Base-by-base conservation (phyloP, 2,888 invertebrate genomes). In the Lordiphosa andalusiaca region DNA sequence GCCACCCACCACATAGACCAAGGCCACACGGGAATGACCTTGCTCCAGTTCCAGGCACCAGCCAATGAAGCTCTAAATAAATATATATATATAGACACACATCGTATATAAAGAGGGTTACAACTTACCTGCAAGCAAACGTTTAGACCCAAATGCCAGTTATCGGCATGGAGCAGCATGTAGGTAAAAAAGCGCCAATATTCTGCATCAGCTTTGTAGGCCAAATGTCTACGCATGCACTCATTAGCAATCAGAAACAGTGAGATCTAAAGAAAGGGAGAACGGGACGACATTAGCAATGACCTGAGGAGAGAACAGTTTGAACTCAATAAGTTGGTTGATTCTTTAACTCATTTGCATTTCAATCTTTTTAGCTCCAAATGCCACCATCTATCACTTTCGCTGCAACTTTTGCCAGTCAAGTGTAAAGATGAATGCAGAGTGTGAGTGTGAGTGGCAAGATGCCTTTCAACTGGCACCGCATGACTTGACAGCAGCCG, bases 101-200 rank as follows among this genome's bases (percentile, higher is more conserved):
- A 3, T 41, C 33, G 21, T 4, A 12, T 4, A 13, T 13, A n/a
- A 7, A 23, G 1, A 36, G 12, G 12, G 12, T 12, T 21, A 9
- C 2, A 9, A 41, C 76, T 73, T 51, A 93, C 90, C 90, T 95
- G 95, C 66, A 95, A 92, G 67, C 92, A 89, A 68, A 94, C 90
- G 90, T 97, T 97, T 80, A 96, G 92, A 19, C 93, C 91, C 61
- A 97, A 90, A 88, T 97, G 96, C 46, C 93, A 91, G 80, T 92
- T 91, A 89, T 93, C 94, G 53, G 94, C 94, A 90, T 96, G 96
- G 54, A 96, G 90, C 71, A 94, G 91, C 91, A 94, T 94, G 89
- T 96, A 96, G 40, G 94, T 93, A 55, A 94, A 85, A 85, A 94
- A 93, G 68, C 96, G 92, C 96, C 96, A 97, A 25, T 69, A 85